Base-by-base conservation (phyloP, 2,888 invertebrate genomes). In the Pelosia muscerda region DNA sequence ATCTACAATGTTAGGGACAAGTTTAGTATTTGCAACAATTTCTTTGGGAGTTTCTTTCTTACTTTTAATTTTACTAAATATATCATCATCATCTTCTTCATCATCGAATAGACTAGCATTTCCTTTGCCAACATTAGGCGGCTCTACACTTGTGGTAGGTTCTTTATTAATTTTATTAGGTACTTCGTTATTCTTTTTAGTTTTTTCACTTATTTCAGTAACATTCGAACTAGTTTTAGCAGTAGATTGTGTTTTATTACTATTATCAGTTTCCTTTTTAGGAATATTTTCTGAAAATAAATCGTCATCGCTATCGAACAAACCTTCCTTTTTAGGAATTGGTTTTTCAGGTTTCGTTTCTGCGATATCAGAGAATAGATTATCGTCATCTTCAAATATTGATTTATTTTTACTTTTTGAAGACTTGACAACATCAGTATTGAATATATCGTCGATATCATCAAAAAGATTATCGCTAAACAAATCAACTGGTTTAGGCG, bases 401-500 rank as follows among this genome's bases (percentile, higher is more conserved):
- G 92, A 88, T 67, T 89, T 90, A 63, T 86, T 72, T 60, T 72
- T 81, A 73, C 86, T 84, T n/a, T 77, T 77, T 2, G 84, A 73
- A 10, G 84, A 82, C 79, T 83, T 90, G 15, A 84, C 77, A 38
- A 90, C 78, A 54, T 87, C 86, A n/a, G 83, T 88, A 11, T 89
- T 86, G 72, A 94, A 94, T 59, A 94, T 91, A 84, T 94, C 91
- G 76, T 94, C 94, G 6, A 93, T 90, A 75, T 95, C 94, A 86
- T 94, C 95, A 76, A 95, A 95, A 63, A 95, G 79, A 78, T 92
- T 88, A 75, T 94, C 93, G 71, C 84, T 90, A 59, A 94, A 93
- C 6, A 92, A 71, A 83, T 94, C 92, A 25, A 90, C 79, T 75
- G 74, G 55, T 68, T 86, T 85, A 38, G 81, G 70, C 15, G 77